Evolutionary conservation across 2,797 vertebrate genomes (phyloP).

Genomic region (Lemur catta): DNA sequence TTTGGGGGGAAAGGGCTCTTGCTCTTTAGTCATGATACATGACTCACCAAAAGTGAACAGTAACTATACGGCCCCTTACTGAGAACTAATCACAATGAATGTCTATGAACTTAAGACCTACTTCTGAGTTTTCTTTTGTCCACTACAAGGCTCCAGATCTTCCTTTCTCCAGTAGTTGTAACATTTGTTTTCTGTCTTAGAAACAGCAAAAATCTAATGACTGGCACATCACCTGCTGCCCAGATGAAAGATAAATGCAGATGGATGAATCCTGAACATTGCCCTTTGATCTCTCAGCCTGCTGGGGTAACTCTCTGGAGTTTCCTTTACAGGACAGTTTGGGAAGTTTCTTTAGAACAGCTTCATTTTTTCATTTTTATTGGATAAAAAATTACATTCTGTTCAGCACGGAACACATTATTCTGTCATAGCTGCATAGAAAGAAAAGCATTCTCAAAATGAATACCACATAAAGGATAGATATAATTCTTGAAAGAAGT

Average conservation of each 20-base stretch:
- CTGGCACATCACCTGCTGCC: slow-evolving; percentile 59
- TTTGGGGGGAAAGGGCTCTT: neutral
- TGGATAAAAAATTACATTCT: slow-evolving; percentile 79
- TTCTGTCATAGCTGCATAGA: slow-evolving; percentile 79
- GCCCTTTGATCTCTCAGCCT: slow-evolving; percentile 57
- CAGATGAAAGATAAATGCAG: slow-evolving; percentile 70
- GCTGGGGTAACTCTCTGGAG: slow-evolving; percentile 58
- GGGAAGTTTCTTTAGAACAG: slow-evolving; percentile 77
- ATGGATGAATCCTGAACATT: slow-evolving; percentile 57
- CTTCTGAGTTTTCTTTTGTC: slow-evolving; percentile 51
- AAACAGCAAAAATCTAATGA: slow-evolving; percentile 69
- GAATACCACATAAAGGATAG: slow-evolving; percentile 73
- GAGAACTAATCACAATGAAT: slow-evolving; percentile 46
- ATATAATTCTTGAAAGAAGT: slow-evolving; percentile 78
- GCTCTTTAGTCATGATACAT: neutral
- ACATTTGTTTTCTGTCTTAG: slow-evolving; percentile 69
- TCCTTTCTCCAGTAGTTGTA: slow-evolving; percentile 52
- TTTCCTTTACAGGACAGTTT: slow-evolving; percentile 75
- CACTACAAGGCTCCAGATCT: neutral
- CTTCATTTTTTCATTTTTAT: slow-evolving; percentile 80
- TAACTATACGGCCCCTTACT: neutral
- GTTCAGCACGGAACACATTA: slow-evolving; percentile 81
- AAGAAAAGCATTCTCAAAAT: slow-evolving; percentile 79
- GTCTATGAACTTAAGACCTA: slow-evolving; percentile 52
- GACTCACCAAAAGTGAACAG: neutral